Evolutionary conservation across 2,797 vertebrate genomes (phyloP).

Genomic region (Perodicticus potto): DNA sequence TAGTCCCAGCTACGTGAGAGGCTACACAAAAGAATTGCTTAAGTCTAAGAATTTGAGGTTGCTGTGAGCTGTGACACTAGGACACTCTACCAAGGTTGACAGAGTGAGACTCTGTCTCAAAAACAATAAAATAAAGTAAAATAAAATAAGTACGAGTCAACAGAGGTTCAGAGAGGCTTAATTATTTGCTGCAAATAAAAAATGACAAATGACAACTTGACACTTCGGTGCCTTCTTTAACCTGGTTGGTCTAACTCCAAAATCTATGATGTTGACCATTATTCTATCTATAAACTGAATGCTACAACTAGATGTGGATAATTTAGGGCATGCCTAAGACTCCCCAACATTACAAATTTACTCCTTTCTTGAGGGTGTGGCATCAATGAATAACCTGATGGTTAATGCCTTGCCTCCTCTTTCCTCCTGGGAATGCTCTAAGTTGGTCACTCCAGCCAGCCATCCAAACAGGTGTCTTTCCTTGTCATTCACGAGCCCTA

Average conservation of each 20-base stretch:
- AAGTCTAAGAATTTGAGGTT: too few relatives aligned
- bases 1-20: too few relatives aligned
- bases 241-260: background rate
- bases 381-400: background rate
- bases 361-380: background rate
- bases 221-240: background rate
- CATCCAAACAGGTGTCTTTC: background rate
- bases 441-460: background rate
- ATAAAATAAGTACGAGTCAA: background rate
- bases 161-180: background rate
- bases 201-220: background rate
- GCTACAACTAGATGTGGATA: background rate
- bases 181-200: background rate
- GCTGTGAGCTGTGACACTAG: too few relatives aligned
- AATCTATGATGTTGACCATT: background rate
- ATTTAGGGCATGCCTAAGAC: background rate
- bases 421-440: background rate
- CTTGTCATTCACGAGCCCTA: background rate
- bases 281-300: background rate
- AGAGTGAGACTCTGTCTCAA: too few relatives aligned
- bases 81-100: too few relatives aligned
- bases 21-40: too few relatives aligned
- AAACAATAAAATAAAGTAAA: too few relatives aligned
- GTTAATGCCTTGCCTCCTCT: background rate
- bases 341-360: background rate